Evolutionary conservation across 2,888 invertebrate genomes (phyloP), one percentile per base, ranked within the genome.

Genomic region (Xanthorhoe spadicearia): DNA sequence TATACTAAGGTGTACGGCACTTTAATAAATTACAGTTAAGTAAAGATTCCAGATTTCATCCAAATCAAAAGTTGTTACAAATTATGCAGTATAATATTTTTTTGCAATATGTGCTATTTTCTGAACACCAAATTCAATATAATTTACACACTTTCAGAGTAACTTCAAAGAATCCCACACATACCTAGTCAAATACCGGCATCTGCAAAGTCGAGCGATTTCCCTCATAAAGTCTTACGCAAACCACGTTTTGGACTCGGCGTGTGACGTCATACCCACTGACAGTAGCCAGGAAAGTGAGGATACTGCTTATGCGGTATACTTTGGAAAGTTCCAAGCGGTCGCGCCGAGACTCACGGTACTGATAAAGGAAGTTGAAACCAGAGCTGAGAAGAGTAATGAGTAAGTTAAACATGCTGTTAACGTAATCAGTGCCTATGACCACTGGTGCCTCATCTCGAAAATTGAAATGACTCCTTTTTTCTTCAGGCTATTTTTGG

Each of bases 271-370:
- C 79, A 96, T 96, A 0, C 5, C 90, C 64, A 93, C 89, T 0
- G 78, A 79, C 0, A 86, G 86, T 4, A 78, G 73, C 7, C 83
- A 84, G 60, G 87, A 87, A 17, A 83, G 87, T 19, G 92, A 94
- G 13, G 96, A 97, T 76, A 95, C 96, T 0, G 95, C 96, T 35
- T 97, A 95, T 92, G 98, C 96, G 54, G 95, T 95, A 43, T 99
- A 98, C 82, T 99, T 99, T 82, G 99, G 99, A 0, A 98, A 98
- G 89, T 99, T 99, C 85, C 97, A 98, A 84, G 96, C 97, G 0
- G 96, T 97, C n/a, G 96, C 99, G 0, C 96, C 96, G 0, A 97
- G 97, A 83, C 94, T 98, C 0, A 96, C 95, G 77, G 94, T 95
- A 66, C 94, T 99, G 8, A 96, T 98, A 51, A 95, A 95, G 68